phyloP scores from a whole-genome alignment of 1,140 invertebrate species.

The Dendrolimus punctatus region DNA sequence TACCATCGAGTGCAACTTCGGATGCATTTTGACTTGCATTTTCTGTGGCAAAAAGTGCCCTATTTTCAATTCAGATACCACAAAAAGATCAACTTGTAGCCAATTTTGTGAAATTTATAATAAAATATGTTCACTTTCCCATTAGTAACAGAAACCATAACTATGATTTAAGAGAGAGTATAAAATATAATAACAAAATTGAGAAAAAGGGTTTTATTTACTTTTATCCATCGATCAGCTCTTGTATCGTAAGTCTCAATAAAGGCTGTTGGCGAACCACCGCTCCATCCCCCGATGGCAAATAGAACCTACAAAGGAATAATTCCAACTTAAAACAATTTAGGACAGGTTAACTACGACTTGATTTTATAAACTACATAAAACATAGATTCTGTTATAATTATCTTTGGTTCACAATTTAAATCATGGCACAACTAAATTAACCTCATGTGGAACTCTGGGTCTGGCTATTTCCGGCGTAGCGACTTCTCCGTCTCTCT shows the following conservation, averaged over 20 bases:
- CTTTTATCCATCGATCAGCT: slow-evolving; percentile 78
- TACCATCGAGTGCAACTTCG: too few relatives aligned
- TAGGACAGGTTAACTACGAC: too few relatives aligned
- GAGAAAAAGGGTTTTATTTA: slow-evolving; percentile 11
- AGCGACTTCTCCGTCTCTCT: slow-evolving; percentile 73
- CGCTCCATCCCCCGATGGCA: slow-evolving; percentile 87
- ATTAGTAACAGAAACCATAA: background rate
- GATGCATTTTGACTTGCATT: too few relatives aligned
- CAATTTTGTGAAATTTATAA: too few relatives aligned
- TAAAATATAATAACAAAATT: too few relatives aligned
- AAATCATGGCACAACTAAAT: background rate
- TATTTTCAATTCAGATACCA: background rate
- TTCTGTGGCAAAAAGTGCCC: background rate
- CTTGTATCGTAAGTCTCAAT: slow-evolving; percentile 85
- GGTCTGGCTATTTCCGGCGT: slow-evolving; percentile 76
- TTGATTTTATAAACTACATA: too few relatives aligned
- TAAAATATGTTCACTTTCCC: background rate
- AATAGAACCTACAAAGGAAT: slow-evolving; percentile 70
- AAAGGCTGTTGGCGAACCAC: slow-evolving; percentile 82
- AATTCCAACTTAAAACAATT: background rate
- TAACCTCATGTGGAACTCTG: slow-evolving; percentile 77
- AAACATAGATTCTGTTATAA: background rate
- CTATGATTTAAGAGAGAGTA: background rate
- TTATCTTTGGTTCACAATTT: background rate
- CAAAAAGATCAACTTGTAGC: background rate